Evolutionary conservation across 2,888 invertebrate species (phyloP).

Genomic region (Eupithecia abbreviata): DNA sequence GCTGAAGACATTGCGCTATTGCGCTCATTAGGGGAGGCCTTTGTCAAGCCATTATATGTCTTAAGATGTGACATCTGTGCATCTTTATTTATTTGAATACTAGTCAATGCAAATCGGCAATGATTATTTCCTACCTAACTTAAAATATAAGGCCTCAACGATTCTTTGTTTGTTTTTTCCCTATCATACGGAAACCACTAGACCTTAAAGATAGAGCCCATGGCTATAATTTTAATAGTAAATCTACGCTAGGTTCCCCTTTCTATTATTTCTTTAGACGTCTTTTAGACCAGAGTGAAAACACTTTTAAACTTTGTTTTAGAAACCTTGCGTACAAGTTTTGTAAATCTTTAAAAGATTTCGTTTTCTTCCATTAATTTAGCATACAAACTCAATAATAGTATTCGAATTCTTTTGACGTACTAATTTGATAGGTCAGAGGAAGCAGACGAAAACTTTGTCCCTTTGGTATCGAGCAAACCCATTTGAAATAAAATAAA

Average conservation of each 20-base stretch:
- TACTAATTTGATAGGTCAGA: background rate
- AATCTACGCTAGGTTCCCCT: background rate
- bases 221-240: background rate
- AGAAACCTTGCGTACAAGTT: background rate
- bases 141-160: background rate
- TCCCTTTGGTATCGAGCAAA: background rate
- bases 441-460: background rate
- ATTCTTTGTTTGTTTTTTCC: constrained; percentile 2
- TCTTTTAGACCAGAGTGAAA: background rate
- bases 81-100: constrained; percentile 7
- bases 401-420: background rate
- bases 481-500: background rate
- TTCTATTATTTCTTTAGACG: background rate
- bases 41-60: constrained; percentile 21
- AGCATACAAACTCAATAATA: background rate
- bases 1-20: too few relatives aligned
- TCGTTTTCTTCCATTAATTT: background rate
- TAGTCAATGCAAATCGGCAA: background rate
- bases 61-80: background rate
- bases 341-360: background rate
- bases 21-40: too few relatives aligned
- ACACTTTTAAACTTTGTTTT: background rate
- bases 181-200: background rate
- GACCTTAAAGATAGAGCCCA: background rate
- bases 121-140: background rate